A percentile compares a stretch with the other conserved stretches of the same genome.
Evolutionary conservation across 2,113 vertebrate genomes (phyloP).

Genomic region (Rousettus leschenaultii): DNA sequence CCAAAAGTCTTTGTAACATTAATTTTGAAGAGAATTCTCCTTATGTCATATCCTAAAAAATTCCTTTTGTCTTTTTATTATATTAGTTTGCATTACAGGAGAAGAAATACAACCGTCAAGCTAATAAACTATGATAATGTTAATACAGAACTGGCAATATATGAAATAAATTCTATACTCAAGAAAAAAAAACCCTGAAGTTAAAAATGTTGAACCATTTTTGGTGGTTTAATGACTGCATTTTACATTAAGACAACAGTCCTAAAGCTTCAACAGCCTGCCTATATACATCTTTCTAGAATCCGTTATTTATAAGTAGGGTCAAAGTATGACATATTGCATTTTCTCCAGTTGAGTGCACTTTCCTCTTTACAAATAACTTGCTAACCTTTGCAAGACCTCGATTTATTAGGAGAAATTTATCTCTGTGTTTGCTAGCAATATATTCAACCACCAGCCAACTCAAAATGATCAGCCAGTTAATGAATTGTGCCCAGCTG

Average conservation of each 20-base stretch:
- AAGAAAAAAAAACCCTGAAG: neutral
- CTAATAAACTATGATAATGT: neutral
- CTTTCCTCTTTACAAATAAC: neutral
- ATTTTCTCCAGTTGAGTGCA: neutral
- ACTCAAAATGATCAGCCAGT: neutral
- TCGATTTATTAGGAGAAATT: neutral
- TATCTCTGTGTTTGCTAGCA: neutral
- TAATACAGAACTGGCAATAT: neutral
- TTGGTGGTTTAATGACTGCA: neutral
- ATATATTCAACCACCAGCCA: neutral
- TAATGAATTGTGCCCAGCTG: neutral
- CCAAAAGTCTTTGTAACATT: neutral
- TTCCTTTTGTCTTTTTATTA: neutral
- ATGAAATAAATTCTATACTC: neutral
- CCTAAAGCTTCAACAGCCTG: neutral
- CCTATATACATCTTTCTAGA: neutral
- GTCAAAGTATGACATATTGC: neutral
- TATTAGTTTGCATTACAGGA: neutral
- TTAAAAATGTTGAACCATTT: constrained; percentile 2
- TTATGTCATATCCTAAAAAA: neutral
- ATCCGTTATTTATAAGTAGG: neutral
- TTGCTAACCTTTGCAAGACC: neutral
- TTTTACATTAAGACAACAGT: neutral
- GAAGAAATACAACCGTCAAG: neutral
- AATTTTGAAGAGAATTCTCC: neutral